phyloP scores from a whole-genome alignment of 2,113 vertebrate species.

The Petroica traversi region DNA sequence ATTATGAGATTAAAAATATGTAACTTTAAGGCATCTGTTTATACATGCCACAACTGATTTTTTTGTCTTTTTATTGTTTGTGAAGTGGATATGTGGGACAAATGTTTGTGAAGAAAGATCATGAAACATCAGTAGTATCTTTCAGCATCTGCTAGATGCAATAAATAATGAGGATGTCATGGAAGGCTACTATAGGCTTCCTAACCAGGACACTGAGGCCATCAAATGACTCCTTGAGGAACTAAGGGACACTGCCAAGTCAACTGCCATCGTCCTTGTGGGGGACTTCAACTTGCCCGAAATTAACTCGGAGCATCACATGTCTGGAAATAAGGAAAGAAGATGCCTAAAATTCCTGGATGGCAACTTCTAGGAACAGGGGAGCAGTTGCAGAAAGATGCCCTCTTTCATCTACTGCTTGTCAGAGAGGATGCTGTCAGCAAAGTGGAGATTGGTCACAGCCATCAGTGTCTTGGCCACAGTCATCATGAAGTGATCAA shows the following conservation, averaged over 20 bases:
- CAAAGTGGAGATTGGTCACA: not conserved
- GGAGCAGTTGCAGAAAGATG: not conserved
- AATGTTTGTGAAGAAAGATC: not conserved
- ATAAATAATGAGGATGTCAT: not conserved
- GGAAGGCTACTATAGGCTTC: not conserved
- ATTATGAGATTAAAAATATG: not conserved
- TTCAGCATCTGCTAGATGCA: not conserved
- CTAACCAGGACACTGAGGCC: not conserved
- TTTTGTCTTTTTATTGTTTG: not conserved
- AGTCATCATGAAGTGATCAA: fast-evolving
- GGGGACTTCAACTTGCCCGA: not conserved
- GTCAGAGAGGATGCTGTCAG: fast-evolving
- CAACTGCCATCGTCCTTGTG: not conserved
- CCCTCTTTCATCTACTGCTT: not conserved
- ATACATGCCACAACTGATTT: not conserved
- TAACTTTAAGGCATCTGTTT: not conserved
- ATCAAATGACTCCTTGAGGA: not conserved
- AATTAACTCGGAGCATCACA: not conserved
- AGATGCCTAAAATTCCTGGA: not conserved
- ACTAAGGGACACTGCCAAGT: not conserved
- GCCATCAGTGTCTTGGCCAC: not conserved
- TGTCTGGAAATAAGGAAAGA: not conserved
- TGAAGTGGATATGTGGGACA: not conserved
- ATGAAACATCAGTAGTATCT: not conserved
- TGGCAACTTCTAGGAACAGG: not conserved